Evolutionary conservation across 2,797 vertebrate species (phyloP), one percentile per base, ranked within the genome.

Genomic region (Lutjanus argentimaculatus): DNA sequence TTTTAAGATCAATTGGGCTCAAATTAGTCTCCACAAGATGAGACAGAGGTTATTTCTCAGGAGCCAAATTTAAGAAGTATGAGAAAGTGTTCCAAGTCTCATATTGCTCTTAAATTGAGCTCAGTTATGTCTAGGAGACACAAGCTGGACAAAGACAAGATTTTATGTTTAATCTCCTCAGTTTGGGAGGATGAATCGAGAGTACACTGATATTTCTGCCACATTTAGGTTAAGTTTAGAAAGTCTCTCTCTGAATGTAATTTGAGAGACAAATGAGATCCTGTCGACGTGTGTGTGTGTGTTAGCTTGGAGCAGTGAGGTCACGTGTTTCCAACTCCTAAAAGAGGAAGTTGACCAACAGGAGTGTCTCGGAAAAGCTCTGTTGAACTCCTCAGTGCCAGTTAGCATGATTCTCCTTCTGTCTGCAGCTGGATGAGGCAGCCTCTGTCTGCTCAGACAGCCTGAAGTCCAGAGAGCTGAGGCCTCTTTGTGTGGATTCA

Each of bases 401-500:
- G 67, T 67, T 67, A 53, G 58, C 46, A 19, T 56, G 14, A 49
- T 25, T 71, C 48, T 3, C 22, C 72, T 57, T 30, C 40, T 45
- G 63, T 61, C 36, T 40, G 48, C 17, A 21, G 67, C n/a, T 9
- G 40, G 49, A 62, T 49, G 53, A 81, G 49, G 55, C 64, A 2
- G 59, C 7, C 12, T 72, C 7, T 67, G 40, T 58, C 49, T 64
- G 36, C 67, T 61, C 66, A 4, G 48, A 46, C 36, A 56, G 49
- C 65, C 67, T 36, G 6, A 30, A 56, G 45, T 51, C 25, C 46
- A 17, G 45, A 61, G 22, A 65, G 68, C 76, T 64, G 58, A 63
- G 46, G 8, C 59, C 45, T 73, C 82, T 84, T 82, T 88, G 89
- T 91, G 62, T 66, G 53, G 22, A 22, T 62, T 42, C 43, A 43